Evolutionary conservation across 2,797 vertebrate species (phyloP), one percentile per base, ranked within the genome.

Genomic region (Pipistrellus pipistrellus): DNA sequence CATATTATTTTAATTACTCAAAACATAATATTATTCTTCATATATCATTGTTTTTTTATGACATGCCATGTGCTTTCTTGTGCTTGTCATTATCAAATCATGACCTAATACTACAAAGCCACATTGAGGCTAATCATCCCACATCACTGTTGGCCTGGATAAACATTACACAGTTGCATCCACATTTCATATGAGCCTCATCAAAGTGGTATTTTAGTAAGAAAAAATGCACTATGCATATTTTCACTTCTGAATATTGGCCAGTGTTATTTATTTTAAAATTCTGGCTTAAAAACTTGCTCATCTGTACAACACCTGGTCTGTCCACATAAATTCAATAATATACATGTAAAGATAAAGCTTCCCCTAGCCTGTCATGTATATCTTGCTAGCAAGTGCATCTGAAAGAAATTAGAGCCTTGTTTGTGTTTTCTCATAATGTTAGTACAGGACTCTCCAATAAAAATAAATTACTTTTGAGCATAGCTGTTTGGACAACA

Each of bases 391-490:
- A 96, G 32, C 75, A 96, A 90, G 8, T 92, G 64, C 75, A 73
- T 97, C 68, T 95, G 94, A 97, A 71, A 95, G 71, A 97, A 96
- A 97, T 97, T 83, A 97, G 88, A 92, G 84, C 6, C 48, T 96
- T 96, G 32, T 94, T 96, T 97, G 53, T 91, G 38, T n/a, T 94
- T 91, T 96, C 93, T 91, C 76, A 95, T 97, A 69, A 21, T 92
- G 73, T 95, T 90, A 83, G 69, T 97, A 91, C 35, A 96, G 72
- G 85, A 66, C 8, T 97, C 97, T 98, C 96, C 83, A 59, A 78
- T 86, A 96, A 91, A 92, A 97, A 93, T 96, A 97, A 97, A 96
- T 98, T 96, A 90, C 85, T 95, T 89, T 94, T 96, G 87, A 98
- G 59, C 69, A 91, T 0, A 0, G 96, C 97, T 96, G 21, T 94